Evolutionary conservation across 1,140 invertebrate genomes (phyloP).

Genomic region (Drosophila rhopaloa): DNA sequence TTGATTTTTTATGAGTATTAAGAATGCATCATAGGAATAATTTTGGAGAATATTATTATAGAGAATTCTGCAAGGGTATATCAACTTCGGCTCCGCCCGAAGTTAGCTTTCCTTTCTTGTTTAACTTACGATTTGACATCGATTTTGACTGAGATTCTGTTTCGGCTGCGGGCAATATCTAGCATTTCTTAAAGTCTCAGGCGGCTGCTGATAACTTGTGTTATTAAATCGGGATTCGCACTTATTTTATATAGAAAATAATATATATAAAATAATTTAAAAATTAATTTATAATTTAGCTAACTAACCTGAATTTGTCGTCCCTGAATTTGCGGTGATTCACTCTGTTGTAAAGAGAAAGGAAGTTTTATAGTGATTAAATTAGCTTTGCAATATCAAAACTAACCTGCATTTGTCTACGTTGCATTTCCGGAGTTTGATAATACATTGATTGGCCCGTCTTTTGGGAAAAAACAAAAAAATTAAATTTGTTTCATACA

Average conservation of each 20-base stretch:
- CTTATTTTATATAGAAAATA: neutral
- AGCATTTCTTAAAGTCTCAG: neutral
- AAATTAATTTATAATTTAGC: neutral
- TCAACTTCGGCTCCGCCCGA: too few relatives aligned
- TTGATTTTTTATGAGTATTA: too few relatives aligned
- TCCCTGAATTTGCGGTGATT: neutral
- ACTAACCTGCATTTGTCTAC: neutral
- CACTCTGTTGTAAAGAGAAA: neutral
- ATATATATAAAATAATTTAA: neutral
- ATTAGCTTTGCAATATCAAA: neutral
- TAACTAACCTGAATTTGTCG: slow-evolving; percentile 6
- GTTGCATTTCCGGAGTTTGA: neutral
- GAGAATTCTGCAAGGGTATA: too few relatives aligned
- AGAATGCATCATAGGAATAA: too few relatives aligned
- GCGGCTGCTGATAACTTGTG: slow-evolving; percentile 27
- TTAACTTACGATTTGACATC: slow-evolving; percentile 10
- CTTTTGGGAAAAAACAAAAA: neutral
- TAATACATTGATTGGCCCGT: neutral
- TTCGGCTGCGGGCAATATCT: neutral
- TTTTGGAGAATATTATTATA: too few relatives aligned
- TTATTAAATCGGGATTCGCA: slow-evolving; percentile 9
- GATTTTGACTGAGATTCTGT: neutral
- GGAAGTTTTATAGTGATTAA: too few relatives aligned
- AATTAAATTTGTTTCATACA: too few relatives aligned
- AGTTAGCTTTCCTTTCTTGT: too few relatives aligned